phyloP scores from a whole-genome alignment of 1,140 invertebrate genomes.

The Eulimnadia texana region DNA sequence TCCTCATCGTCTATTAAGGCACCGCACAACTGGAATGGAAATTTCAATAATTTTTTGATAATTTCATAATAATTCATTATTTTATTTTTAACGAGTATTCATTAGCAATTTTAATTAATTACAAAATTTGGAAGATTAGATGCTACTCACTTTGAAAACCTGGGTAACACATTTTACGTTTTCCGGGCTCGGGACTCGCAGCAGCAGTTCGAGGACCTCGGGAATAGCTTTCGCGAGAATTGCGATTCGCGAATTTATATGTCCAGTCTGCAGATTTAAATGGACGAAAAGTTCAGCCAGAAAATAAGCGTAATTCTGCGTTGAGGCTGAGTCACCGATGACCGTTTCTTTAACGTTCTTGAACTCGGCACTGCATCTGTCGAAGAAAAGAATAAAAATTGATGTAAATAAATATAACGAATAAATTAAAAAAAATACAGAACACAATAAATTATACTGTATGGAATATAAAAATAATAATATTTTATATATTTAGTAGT shows the following conservation, averaged over 20 bases:
- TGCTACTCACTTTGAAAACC: background rate
- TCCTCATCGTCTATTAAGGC: background rate
- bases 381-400: background rate
- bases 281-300: background rate
- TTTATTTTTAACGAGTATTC: too few relatives aligned
- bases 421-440: too few relatives aligned
- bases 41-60: too few relatives aligned
- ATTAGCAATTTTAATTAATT: too few relatives aligned
- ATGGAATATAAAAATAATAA: too few relatives aligned
- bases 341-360: background rate
- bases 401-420: too few relatives aligned
- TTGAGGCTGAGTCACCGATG: background rate
- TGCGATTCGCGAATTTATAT: background rate
- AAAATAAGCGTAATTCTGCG: background rate
- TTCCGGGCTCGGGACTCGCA: background rate
- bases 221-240: background rate
- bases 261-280: background rate
- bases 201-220: background rate
- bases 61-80: too few relatives aligned
- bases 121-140: too few relatives aligned
- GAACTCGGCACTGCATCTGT: background rate
- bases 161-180: background rate
- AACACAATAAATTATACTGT: too few relatives aligned
- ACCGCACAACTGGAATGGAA: background rate
- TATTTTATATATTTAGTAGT: too few relatives aligned